Conservation (phyloP, 2,888 invertebrate genomes). For the Noctua fimbriata region DNA sequence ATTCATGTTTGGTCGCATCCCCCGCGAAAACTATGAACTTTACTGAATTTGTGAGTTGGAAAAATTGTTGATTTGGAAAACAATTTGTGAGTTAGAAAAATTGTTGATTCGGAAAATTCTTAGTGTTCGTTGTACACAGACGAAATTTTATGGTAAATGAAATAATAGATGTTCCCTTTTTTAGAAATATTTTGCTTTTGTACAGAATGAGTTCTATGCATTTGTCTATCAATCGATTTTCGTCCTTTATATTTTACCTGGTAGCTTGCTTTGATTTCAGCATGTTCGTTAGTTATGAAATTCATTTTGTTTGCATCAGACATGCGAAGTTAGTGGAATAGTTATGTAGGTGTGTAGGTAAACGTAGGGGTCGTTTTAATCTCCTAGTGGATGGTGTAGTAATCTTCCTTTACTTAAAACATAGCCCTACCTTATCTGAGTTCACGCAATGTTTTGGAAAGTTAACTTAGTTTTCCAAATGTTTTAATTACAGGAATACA, state of each 20-base stretch:
- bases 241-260: background rate
- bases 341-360: background rate
- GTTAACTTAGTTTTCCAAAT: background rate
- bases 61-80: background rate
- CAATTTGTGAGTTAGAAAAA: background rate
- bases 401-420: background rate
- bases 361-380: background rate
- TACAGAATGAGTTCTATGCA: background rate
- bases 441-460: background rate
- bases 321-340: too few relatives aligned
- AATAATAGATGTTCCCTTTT: background rate
- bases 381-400: background rate
- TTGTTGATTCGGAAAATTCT: background rate
- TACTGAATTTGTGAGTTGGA: background rate
- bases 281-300: background rate
- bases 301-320: background rate
- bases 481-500: background rate
- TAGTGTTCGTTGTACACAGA: background rate
- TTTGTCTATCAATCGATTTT: background rate
- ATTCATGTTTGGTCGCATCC: slow-evolving; percentile 5
- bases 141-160: background rate
- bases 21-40: slow-evolving; percentile 41
- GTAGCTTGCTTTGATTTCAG: background rate
- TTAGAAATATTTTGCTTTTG: background rate
- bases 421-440: background rate